Evolutionary conservation across 2,888 invertebrate genomes (phyloP).

Genomic region (Globia sparganii): DNA sequence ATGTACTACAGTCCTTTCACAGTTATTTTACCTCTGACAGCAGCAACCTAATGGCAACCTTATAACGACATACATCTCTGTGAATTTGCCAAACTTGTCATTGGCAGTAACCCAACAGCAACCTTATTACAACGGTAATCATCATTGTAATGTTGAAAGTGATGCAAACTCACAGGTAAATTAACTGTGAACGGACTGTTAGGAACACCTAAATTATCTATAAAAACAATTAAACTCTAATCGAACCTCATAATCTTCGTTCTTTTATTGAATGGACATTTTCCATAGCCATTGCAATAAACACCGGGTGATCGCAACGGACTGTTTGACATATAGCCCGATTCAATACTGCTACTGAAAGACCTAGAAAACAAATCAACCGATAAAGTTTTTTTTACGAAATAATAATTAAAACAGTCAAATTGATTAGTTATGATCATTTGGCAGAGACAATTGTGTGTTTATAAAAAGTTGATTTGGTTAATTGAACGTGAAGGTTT

Average conservation of each 20-base stretch:
- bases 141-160: background rate
- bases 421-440: conserved; percentile 64
- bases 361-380: conserved; percentile 74
- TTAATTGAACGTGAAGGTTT: conserved; percentile 60
- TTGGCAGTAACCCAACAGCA: too few species aligned
- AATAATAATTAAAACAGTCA: conserved; percentile 55
- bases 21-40: background rate
- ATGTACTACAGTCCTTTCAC: background rate
- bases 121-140: too few species aligned
- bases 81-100: too few species aligned
- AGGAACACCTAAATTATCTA: background rate
- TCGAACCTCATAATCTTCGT: conserved; percentile 66
- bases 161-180: background rate
- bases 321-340: conserved; percentile 78
- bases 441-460: conserved; percentile 40
- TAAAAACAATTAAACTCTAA: conserved; percentile 57
- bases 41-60: too few species aligned
- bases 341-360: conserved; percentile 74
- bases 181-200: background rate
- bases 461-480: conserved; percentile 61
- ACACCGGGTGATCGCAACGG: conserved; percentile 65
- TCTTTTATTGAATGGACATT: conserved; percentile 75
- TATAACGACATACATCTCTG: too few species aligned
- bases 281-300: conserved; percentile 77
- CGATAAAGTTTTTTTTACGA: conserved; percentile 60